phyloP scores from a whole-genome alignment of 2,888 invertebrate species.

The Notodonta dromedarius region DNA sequence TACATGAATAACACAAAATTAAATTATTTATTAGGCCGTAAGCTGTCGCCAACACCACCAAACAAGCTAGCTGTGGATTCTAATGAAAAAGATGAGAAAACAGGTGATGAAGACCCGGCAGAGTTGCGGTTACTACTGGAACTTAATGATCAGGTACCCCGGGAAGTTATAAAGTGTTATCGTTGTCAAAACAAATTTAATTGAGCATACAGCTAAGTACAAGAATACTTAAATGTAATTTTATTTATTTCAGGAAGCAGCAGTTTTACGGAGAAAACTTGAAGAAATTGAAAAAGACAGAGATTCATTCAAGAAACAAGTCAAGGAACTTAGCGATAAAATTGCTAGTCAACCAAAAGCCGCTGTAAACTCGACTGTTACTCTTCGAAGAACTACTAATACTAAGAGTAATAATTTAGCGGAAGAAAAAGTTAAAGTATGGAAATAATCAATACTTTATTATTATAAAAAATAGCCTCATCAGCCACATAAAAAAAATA shows the following conservation, averaged over 20 bases:
- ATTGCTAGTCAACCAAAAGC: constrained; percentile 76
- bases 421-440: constrained; percentile 87
- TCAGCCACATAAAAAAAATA: not conserved
- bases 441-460: not conserved
- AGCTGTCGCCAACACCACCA: constrained; percentile 87
- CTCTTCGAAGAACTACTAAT: constrained; percentile 58
- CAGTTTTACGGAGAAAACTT: constrained; percentile 91
- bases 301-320: constrained; percentile 88
- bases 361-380: constrained; percentile 57
- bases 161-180: not conserved
- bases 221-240: not conserved
- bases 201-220: too few relatives aligned
- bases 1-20: constrained; percentile 14
- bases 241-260: constrained; percentile 86
- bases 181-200: not conserved
- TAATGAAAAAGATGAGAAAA: constrained; percentile 89
- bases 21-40: constrained; percentile 82
- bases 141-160: constrained; percentile 89
- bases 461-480: not conserved
- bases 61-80: constrained; percentile 86
- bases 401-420: constrained; percentile 81
- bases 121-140: constrained; percentile 94
- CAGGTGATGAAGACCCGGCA: constrained; percentile 92
- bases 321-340: constrained; percentile 91
- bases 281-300: constrained; percentile 93